Evolutionary conservation across 2,888 invertebrate species (phyloP).

Genomic region (Pterostichus madidus): DNA sequence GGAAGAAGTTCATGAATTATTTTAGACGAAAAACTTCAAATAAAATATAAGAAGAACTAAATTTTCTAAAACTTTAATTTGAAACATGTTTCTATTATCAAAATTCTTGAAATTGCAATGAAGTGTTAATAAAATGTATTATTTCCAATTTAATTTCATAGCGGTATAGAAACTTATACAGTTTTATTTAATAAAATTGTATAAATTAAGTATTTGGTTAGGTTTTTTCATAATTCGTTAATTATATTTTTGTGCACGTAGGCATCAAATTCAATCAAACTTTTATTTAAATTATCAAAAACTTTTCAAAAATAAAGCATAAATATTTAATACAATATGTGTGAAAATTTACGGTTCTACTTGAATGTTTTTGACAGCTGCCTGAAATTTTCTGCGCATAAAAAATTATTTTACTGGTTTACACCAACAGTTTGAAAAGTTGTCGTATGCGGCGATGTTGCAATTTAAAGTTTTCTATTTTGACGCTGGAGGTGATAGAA

Average conservation of each 20-base stretch:
- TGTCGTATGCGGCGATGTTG: constrained; percentile 36
- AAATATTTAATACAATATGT: constrained; percentile 20
- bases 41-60: no score
- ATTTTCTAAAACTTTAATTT: no score
- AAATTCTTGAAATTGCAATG: no score
- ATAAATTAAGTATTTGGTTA: no score
- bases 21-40: no score
- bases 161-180: no score
- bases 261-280: neutral
- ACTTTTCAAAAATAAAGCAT: constrained; percentile 1
- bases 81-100: no score
- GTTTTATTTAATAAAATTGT: no score
- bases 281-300: neutral
- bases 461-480: constrained; percentile 62
- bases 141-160: no score
- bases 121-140: no score
- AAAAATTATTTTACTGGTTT: constrained; percentile 54
- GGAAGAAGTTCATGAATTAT: no score
- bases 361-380: constrained; percentile 58
- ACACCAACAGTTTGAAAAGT: constrained; percentile 28
- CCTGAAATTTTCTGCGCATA: constrained; percentile 38
- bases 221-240: no score
- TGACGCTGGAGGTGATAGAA: constrained; percentile 25
- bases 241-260: neutral
- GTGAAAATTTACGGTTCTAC: constrained; percentile 4